Conservation (phyloP, 2,888 invertebrate genomes). For the Drosophila neotestacea region DNA sequence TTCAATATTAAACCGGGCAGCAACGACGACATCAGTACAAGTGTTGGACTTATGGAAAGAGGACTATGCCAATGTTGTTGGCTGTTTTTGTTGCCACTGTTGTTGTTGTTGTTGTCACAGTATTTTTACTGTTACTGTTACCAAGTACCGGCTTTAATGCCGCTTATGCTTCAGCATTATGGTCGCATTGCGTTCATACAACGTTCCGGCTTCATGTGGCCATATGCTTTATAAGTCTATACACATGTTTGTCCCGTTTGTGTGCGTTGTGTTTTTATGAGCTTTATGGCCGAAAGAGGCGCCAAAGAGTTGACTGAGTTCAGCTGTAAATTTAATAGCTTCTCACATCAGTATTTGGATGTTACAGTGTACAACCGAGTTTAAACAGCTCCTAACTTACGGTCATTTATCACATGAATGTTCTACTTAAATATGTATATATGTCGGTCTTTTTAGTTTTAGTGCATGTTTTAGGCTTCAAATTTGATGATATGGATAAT, state of each 20-base stretch:
- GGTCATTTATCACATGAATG: slow-evolving; percentile 3
- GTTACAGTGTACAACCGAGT: neutral
- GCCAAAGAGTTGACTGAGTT: slow-evolving; percentile 36
- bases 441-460: slow-evolving; percentile 19
- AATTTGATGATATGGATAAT: slow-evolving; percentile 19
- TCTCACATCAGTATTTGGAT: slow-evolving; percentile 4
- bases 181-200: slow-evolving; percentile 49
- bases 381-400: slow-evolving; percentile 23
- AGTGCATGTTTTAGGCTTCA: slow-evolving; percentile 33
- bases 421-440: slow-evolving; percentile 8
- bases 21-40: slow-evolving; percentile 22
- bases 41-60: slow-evolving; percentile 37
- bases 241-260: slow-evolving; percentile 17
- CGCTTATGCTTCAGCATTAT: slow-evolving; percentile 56
- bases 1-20: slow-evolving; percentile 62
- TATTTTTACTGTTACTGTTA: slow-evolving; percentile 40
- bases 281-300: slow-evolving; percentile 34
- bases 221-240: slow-evolving; percentile 47
- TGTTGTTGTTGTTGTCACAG: slow-evolving; percentile 17
- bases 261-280: slow-evolving; percentile 27
- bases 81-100: slow-evolving; percentile 17
- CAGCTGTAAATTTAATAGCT: slow-evolving; percentile 47
- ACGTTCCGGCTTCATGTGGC: slow-evolving; percentile 22
- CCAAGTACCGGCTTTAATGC: slow-evolving; percentile 44
- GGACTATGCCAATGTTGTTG: slow-evolving; percentile 29